Base-by-base conservation (phyloP, 2,797 vertebrate species). In the Falco biarmicus region DNA sequence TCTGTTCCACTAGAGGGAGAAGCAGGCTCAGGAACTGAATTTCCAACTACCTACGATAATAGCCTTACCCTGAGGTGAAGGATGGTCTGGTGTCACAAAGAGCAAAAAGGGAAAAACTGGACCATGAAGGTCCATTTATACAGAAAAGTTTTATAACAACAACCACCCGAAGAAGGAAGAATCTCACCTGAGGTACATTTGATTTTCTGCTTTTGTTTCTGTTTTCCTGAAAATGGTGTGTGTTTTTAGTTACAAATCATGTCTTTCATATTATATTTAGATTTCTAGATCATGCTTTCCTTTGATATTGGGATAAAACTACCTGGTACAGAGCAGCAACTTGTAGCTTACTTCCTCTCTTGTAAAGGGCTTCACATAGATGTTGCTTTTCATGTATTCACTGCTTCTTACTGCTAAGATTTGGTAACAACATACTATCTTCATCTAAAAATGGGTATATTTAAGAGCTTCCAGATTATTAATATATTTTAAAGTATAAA, bases 1-100 rank as follows among this genome's bases (percentile, higher is more conserved):
- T 83, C 57, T 85, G 61, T 87, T 97, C 86, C 91, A 95, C 95
- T 94, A 97, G 95, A 96, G 87, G 93, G 96, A 94, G 91, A 64
- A 97, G n/a, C 84, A 95, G 94, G 61, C 87, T 93, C 61, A 94
- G 65, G 57, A 96, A 94, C 86, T 64, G 89, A 84, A 34, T 87
- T 87, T 89, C 47, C 39, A 69, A 11, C 29, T 37, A 92, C 18
- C 71, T 60, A 53, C 15, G 66, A 45, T 10, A 90, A 56, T 9
- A 86, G 61, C 17, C n/a, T 71, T 39, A 69, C 6, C 68, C 13
- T 18, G 28, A 11, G 0, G 0, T 11, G 39, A 89, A 80, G 48
- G 15, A 56, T 48, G 43, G 18, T 32, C 32, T 66, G 3, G 26
- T 47, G 31, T 47, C 54, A 75, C 15, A 53, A 77, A 63, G 10